Evolutionary conservation across 2,113 vertebrate species (phyloP), one percentile per base, ranked within the genome.

Genomic region (Columba janthina): DNA sequence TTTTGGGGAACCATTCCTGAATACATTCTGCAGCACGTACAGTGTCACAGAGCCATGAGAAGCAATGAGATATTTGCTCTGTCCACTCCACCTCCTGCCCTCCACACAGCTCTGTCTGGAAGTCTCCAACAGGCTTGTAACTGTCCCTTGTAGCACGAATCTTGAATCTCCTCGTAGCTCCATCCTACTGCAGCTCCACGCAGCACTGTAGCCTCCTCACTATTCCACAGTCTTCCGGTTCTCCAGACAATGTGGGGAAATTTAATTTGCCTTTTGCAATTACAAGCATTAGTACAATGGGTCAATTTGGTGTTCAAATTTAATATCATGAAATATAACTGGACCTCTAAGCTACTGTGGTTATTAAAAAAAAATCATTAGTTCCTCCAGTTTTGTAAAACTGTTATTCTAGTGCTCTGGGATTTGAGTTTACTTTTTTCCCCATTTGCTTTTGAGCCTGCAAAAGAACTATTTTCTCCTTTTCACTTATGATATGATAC

Each of bases 401-500:
- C 34, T 78, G 56, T 66, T 89, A 61, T 90, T 88, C 75, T 72
- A 51, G 71, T 70, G 67, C 57, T 81, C 79, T 95, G 91, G 94
- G 93, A 93, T 96, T 94, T 94, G 57, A 87, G 76, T 60, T 95
- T 92, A 80, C 81, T 94, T 96, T 95, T 96, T 66, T 9, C 86
- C 28, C 86, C 62, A 85, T 91, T 95, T 95, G 87, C 88, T 93
- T 94, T 67, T 76, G 36, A 96, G 85, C 65, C 96, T 94, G 87
- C 64, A 97, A 94, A 96, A 95, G 83, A 87, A 85, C 54, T 91
- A 76, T 95, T 97, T 94, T 96, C 94, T 96, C 95, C 61, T 91
- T 97, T 97, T 98, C 80, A 96, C 75, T 96, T 97, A 93, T 48
- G 86, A 65, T 96, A 95, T 93, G 76, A 96, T 87, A 93, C 83